Evolutionary conservation across 2,888 invertebrate species (phyloP).

Genomic region (Sinelater perroti): DNA sequence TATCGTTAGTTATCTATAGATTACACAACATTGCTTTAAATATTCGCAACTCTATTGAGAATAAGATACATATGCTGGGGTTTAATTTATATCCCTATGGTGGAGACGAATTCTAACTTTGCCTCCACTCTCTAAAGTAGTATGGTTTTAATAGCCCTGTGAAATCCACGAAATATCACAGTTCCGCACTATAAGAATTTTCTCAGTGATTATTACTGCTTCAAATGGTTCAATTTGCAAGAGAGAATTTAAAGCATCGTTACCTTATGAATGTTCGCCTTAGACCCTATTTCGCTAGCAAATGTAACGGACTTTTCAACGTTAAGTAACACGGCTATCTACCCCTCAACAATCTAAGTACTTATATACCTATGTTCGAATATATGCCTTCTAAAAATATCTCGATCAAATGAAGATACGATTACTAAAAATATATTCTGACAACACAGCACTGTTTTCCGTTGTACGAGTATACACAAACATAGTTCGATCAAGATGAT

Average conservation of each 20-base stretch:
- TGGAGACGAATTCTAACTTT: too few species aligned
- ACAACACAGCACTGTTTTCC: conserved; percentile 16
- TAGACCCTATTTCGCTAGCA: neutral
- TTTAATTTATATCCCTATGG: too few species aligned
- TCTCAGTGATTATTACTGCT: too few species aligned
- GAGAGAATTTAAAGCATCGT: neutral
- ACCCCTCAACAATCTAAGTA: conserved; percentile 13
- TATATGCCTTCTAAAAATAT: conserved; percentile 15
- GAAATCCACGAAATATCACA: neutral
- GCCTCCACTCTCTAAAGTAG: too few species aligned
- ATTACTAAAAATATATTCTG: conserved; percentile 18
- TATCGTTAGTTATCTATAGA: too few species aligned
- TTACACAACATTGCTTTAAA: neutral
- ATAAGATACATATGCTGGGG: conserved; percentile 2
- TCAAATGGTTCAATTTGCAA: neutral
- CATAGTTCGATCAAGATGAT: neutral
- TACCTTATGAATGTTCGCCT: neutral
- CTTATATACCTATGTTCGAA: conserved; percentile 6
- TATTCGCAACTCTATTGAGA: neutral
- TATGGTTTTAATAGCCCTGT: neutral
- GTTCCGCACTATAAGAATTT: too few species aligned
- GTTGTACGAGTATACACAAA: conserved; percentile 14
- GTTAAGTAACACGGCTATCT: conserved; percentile 9
- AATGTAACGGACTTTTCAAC: neutral
- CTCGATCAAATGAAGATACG: conserved; percentile 4